These are phyloP conservation scores for Spea bombifrons DNA, from an alignment of 2,113 vertebrate genomes.

Conservation along the genomic window DNA sequence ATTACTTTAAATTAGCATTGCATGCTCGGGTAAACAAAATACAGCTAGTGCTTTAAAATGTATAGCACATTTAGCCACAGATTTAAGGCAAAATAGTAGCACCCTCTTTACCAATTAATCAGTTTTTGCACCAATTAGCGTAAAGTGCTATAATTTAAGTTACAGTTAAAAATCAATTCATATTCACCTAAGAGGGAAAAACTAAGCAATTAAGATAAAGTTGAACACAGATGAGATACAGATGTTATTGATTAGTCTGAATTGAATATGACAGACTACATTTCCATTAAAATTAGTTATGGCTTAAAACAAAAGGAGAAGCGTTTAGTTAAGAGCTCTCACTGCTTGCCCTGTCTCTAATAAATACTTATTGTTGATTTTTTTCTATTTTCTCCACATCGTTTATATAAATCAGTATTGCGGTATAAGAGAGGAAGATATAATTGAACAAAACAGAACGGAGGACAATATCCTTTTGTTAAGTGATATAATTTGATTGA, in stretches of 20 bases:
- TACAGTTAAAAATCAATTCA: slow-evolving; percentile 70
- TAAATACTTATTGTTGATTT: not conserved
- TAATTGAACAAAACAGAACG: not conserved
- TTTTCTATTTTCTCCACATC: not conserved
- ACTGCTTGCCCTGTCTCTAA: not conserved
- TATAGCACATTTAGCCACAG: slow-evolving; percentile 49
- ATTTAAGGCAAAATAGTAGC: slow-evolving; percentile 48
- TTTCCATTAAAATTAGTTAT: not conserved
- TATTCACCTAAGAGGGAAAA: slow-evolving; percentile 59
- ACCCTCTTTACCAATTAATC: slow-evolving; percentile 60
- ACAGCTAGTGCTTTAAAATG: slow-evolving; percentile 18
- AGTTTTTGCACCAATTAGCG: slow-evolving; percentile 61
- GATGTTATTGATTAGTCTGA: slow-evolving; percentile 52
- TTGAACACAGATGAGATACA: slow-evolving; percentile 47
- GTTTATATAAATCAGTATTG: not conserved
- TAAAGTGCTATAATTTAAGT: slow-evolving; percentile 63
- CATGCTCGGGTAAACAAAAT: slow-evolving; percentile 50
- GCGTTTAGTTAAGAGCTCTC: not conserved
- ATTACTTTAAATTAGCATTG: slow-evolving; percentile 52
- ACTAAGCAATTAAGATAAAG: slow-evolving; percentile 61
- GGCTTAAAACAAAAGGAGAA: not conserved
- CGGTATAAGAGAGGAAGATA: not conserved
- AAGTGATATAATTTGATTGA: too few relatives aligned
- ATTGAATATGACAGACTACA: not conserved
- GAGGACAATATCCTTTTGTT: not conserved